Evolutionary conservation across 2,888 invertebrate genomes (phyloP), one percentile per base, ranked within the genome.

Genomic region (Rhingia rostrata): DNA sequence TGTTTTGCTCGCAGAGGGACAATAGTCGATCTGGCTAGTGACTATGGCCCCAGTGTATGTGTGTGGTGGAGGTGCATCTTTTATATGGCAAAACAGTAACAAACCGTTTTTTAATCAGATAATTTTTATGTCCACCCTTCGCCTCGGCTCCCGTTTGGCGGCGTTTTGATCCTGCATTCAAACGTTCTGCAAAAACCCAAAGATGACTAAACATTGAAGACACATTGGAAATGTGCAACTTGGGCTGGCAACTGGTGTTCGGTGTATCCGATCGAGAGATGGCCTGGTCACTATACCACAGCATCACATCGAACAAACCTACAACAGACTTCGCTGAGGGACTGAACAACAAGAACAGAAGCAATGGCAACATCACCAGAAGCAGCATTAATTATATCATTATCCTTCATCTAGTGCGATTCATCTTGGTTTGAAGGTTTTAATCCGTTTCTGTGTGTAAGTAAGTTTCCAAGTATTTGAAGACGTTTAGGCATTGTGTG

Each of bases 321-420:
- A 22, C 54, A 51, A 10, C 39, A 53, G 32, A 43, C 22, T 72
- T 60, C 10, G n/a, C 45, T 12, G 6, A 4, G 3, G 43, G 58
- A 53, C 39, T 41, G 41, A 37, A 41, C 45, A 72, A 79, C 69
- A 74, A 78, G 70, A 87, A 86, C 86, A 86, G 87, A 86, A 82
- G 86, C 86, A 86, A 86, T 86, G 80, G 82, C 81, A 87, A 87
- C 86, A 86, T 87, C 81, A 82, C 86, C 86, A 86, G 84, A 84
- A 86, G 86, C 87, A 88, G 88, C 89, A 89, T 89, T 89, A 89
- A 89, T 89, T 89, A 89, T 89, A 89, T 89, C 89, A 89, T 89
- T 89, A 89, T 89, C 89, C 88, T 89, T 88, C 88, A 89, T 89
- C 89, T 89, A 87, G 87, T 32, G 49, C 89, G 88, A 89, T 89